Evolutionary conservation across 2,113 vertebrate genomes (phyloP).

Genomic region (Menidia beryllina): DNA sequence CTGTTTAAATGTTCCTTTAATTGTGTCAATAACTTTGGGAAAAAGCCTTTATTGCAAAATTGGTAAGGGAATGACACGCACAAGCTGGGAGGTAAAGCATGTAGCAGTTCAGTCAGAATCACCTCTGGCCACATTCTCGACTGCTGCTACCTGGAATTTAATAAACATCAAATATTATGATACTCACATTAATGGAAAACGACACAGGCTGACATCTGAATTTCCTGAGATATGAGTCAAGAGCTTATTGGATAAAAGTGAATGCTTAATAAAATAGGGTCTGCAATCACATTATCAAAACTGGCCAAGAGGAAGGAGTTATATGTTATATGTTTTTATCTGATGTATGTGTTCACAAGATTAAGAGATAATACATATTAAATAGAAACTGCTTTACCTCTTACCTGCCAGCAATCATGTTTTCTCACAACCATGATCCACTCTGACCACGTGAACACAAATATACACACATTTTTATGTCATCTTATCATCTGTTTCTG

Average conservation of each 20-base stretch:
- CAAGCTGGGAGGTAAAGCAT: slow-evolving; percentile 49
- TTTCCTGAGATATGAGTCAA: slow-evolving; percentile 81
- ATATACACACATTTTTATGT: slow-evolving; percentile 6
- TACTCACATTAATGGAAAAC: slow-evolving; percentile 77
- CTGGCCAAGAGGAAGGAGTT: slow-evolving; percentile 61
- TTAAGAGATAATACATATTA: slow-evolving; percentile 17
- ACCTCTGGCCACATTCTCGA: slow-evolving; percentile 60
- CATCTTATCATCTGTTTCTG: slow-evolving; percentile 16
- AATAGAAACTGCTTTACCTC: slow-evolving; percentile 32
- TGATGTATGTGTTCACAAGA: slow-evolving; percentile 9
- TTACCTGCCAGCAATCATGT: slow-evolving; percentile 19
- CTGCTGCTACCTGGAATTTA: slow-evolving; percentile 71
- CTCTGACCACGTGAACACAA: slow-evolving; percentile 15
- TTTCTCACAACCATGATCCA: slow-evolving; percentile 24
- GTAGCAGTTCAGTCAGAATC: slow-evolving; percentile 40
- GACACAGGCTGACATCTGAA: slow-evolving; percentile 76
- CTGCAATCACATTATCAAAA: slow-evolving; percentile 69
- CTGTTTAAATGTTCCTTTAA: not conserved
- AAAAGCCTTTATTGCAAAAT: slow-evolving; percentile 21
- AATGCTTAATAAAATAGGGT: slow-evolving; percentile 57
- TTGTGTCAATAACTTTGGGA: slow-evolving; percentile 24
- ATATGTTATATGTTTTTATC: slow-evolving; percentile 15
- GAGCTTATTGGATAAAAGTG: slow-evolving; percentile 78
- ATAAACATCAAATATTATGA: slow-evolving; percentile 75
- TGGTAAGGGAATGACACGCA: slow-evolving; percentile 52